Evolutionary conservation across 2,113 vertebrate species (phyloP).

Genomic region (Odocoileus virginianus): DNA sequence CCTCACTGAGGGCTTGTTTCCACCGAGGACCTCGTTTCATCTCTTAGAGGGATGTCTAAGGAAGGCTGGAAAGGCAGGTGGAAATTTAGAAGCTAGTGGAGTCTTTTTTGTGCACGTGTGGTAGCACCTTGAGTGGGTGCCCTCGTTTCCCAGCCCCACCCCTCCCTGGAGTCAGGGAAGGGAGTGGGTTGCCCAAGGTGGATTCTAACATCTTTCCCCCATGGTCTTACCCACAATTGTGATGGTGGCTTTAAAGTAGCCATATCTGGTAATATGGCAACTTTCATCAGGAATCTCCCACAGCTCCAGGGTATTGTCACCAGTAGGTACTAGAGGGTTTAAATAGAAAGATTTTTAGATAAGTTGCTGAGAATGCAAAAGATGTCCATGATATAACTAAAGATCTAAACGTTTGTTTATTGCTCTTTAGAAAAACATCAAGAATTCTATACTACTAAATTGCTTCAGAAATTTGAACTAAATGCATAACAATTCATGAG

Average conservation of each 20-base stretch:
- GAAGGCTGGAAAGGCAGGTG: background rate
- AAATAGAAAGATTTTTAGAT: background rate
- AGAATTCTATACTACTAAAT: background rate
- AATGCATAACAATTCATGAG: background rate
- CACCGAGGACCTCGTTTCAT: background rate
- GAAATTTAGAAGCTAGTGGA: background rate
- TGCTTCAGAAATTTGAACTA: background rate
- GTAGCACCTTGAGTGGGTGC: background rate
- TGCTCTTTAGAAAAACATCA: background rate
- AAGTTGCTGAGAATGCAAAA: slow-evolving; percentile 20
- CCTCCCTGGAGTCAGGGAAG: background rate
- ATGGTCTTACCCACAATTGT: slow-evolving; percentile 84
- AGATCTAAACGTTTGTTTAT: background rate
- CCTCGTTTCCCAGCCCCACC: background rate
- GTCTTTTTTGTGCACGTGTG: accelerated
- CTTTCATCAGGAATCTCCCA: slow-evolving; percentile 52
- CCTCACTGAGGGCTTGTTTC: background rate
- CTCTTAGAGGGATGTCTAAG: background rate
- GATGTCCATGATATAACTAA: background rate
- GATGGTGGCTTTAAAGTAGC: slow-evolving; percentile 82
- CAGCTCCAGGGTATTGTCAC: background rate
- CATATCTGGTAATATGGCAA: slow-evolving; percentile 87
- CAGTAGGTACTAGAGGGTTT: background rate
- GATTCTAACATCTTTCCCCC: background rate
- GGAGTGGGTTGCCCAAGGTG: background rate